Evolutionary conservation across 1,140 invertebrate species (phyloP).

Genomic region (Cotesia vestalis): DNA sequence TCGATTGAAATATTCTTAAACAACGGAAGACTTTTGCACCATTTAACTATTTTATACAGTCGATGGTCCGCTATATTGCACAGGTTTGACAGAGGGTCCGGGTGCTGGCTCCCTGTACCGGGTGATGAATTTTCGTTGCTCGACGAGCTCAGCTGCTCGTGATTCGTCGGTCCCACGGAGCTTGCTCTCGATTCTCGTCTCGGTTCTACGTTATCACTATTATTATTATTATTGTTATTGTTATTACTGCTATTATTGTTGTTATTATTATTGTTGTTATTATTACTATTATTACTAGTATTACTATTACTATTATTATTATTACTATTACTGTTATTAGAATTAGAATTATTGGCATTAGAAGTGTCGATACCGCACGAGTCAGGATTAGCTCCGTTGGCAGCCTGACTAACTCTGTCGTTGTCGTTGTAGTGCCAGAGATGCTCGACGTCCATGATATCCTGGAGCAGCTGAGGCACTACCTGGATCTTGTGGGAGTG

Average conservation of each 20-base stretch:
- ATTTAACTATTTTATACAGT: constrained; percentile 97
- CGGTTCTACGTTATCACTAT: constrained; percentile 32
- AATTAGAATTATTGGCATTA: constrained; percentile 13
- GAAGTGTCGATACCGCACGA: constrained; percentile 11
- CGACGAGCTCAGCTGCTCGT: constrained; percentile 46
- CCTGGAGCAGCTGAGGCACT: constrained; percentile 69
- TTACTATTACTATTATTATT: constrained; percentile 33
- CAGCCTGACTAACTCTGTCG: constrained; percentile 48
- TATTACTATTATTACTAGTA: not conserved
- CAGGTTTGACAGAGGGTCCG: constrained; percentile 86
- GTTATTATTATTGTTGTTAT: no score
- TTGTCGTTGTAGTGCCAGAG: constrained; percentile 89
- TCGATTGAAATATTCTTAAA: constrained; percentile 97
- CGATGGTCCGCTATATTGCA: constrained; percentile 95
- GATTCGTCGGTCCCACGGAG: constrained; percentile 40
- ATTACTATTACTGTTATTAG: constrained; percentile 23
- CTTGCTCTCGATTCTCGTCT: constrained; percentile 40
- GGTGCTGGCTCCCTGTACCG: constrained; percentile 71
- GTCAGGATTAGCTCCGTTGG: constrained; percentile 32
- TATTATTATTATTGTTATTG: constrained; percentile 57
- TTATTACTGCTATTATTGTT: constrained; percentile 42
- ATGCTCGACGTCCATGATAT: constrained; percentile 95
- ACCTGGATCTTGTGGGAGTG: constrained; percentile 61
- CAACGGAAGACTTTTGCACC: constrained; percentile 96
- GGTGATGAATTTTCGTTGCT: constrained; percentile 47